Base-by-base conservation (phyloP, 30 jellyfish, hydroid and myxozoan genomes). In the Cassiopea andromeda region DNA sequence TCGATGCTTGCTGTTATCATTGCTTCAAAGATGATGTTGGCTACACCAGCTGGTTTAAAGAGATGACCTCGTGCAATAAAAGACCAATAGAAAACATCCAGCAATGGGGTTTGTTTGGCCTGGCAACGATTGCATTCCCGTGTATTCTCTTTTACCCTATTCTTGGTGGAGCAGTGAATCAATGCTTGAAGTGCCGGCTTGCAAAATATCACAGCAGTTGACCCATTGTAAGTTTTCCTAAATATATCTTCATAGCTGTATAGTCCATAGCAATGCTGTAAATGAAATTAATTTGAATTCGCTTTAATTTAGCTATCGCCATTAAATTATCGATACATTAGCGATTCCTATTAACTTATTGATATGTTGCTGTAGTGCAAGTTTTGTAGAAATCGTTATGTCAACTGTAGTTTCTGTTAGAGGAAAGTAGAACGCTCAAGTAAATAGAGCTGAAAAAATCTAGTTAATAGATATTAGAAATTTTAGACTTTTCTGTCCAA, bases 21-120 rank as follows among this genome's bases (percentile, higher is more conserved):
- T 92, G 99, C 75, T 87, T 44, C 57, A 88, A 80, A 50, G 97
- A 92, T 80, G 99, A 96, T 75, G 84, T 96, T 59, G 99, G 99
- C 19, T 82, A 88, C 83, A 72, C 92, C 8, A 83, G 85, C 80
- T 90, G 97, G 97, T 61, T 75, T 72, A 85, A 66, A 12, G 91
- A 82, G 7, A 76, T 90, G 90, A 45, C 74, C 5, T 14, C 72
- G 6, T 90, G 97, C 87, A 66, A 60, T 27, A 91, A 69, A 61
- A 14, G 70, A 1, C 81, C 83, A 2, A 43, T 73, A 8, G 69
- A 77, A 47, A 90, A 82, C 59, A 73, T 82, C 18, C 69, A 82
- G 49, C 73, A 70, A 54, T 90, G 92, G 97, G 47, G 89, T 46
- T 73, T 83, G 78, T 76, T 90, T 47, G 91, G 93, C 19, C 82